phyloP scores from a whole-genome alignment of 1,140 invertebrate species.

The Brachionus rotundiformis region DNA sequence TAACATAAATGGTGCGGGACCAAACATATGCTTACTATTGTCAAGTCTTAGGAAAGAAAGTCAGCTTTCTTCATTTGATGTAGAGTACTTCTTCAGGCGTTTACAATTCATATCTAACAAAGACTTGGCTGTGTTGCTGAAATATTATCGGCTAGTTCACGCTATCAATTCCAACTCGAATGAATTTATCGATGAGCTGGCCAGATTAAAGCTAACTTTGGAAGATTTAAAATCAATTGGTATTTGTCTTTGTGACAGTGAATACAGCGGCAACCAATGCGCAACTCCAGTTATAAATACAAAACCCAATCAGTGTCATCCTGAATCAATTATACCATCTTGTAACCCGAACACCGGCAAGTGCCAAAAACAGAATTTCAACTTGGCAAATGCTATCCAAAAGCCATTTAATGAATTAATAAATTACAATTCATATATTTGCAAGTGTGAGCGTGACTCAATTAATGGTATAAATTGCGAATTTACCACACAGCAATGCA shows the following conservation, averaged over 20 bases:
- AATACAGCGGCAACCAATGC: not conserved
- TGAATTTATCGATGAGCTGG: not conserved
- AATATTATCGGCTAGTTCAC: conserved; percentile 3
- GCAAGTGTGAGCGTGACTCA: not conserved
- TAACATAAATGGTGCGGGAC: not conserved
- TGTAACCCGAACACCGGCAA: conserved; percentile 25
- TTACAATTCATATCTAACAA: conserved; percentile 26
- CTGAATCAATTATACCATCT: not conserved
- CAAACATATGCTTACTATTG: not conserved
- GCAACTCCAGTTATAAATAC: not conserved
- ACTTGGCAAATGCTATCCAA: not conserved
- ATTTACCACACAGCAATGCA: not conserved
- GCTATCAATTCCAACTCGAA: not conserved
- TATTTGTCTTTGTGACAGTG: conserved; percentile 36
- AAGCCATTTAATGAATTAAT: not conserved
- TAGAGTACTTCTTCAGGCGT: conserved; percentile 1
- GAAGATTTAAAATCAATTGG: conserved; percentile 17
- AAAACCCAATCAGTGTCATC: conserved; percentile 34
- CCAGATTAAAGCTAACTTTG: not conserved
- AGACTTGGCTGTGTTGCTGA: conserved; percentile 12
- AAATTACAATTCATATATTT: conserved; percentile 12
- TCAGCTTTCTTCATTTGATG: not conserved
- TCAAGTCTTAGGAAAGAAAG: conserved; percentile 18
- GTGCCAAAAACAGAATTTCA: conserved; percentile 6
- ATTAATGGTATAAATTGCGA: conserved; percentile 37